Evolutionary conservation across 2,888 invertebrate genomes (phyloP), one percentile per base, ranked within the genome.

Genomic region (Drosophila quinaria): DNA sequence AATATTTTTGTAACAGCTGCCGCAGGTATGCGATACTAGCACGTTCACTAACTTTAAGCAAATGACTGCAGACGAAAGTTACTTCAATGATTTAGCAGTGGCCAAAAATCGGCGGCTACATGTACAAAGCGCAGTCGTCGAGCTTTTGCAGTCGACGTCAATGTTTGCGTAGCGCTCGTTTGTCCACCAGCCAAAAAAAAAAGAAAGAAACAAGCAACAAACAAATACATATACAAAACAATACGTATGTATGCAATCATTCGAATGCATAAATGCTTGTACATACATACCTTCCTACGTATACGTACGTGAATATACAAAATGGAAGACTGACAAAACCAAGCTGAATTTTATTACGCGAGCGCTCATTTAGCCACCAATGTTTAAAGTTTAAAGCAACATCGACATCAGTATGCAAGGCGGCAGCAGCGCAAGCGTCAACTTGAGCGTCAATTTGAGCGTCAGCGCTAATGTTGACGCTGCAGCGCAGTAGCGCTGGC

Each of bases 31-130:
- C 91, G 92, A 91, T 92, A 92, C 91, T 88, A 90, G 90, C 92
- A 86, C 92, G 92, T 91, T 91, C 92, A 92, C 92, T 92, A 91
- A 91, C 93, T 91, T 91, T 88, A 92, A 91, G 90, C 90, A 92
- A 92, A 93, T 92, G 92, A 93, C 91, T 92, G 91, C 91, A 92
- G 92, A 92, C 92, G 91, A 91, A 91, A 90, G 92, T 92, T 86
- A 87, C 89, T 89, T 80, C 90, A 82, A 82, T 83, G 91, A 91
- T 91, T 91, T 91, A 91, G 91, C 91, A 90, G 91, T 89, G 90
- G 83, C 91, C 89, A 89, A 91, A 84, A 90, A 87, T 84, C 77
- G 82, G 79, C 90, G 25, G 25, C 25, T 90, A 81, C 89, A 87
- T 86, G 80, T 79, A 74, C 70, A 68, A 73, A 66, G 64, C 70